Percentiles rank a stretch among this genome's conserved stretches.
Evolutionary conservation across 2,797 vertebrate species (phyloP).

Genomic region (Sebastes iracundus): DNA sequence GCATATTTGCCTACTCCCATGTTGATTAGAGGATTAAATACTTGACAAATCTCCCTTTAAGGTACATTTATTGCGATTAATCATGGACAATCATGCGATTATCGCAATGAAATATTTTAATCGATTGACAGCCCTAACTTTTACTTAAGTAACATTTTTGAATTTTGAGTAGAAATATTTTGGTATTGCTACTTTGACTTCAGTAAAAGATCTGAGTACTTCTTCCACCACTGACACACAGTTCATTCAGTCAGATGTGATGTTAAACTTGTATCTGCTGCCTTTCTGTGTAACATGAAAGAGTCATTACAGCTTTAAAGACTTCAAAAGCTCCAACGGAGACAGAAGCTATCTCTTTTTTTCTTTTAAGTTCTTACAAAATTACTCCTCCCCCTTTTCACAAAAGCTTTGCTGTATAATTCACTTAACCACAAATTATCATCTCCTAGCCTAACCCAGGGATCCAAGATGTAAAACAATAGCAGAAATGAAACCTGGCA

Average conservation of each 20-base stretch:
- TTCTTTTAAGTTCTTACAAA: constrained; percentile 58
- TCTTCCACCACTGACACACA: neutral
- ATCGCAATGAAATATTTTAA: no score
- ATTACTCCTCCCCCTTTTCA: constrained; percentile 29
- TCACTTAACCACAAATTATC: constrained; percentile 57
- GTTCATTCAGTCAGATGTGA: constrained; percentile 22
- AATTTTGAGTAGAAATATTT: no score
- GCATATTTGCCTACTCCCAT: no score
- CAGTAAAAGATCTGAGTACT: no score
- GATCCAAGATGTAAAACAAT: constrained; percentile 27
- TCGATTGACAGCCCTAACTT: no score
- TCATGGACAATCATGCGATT: no score
- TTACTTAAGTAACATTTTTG: no score
- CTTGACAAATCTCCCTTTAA: no score
- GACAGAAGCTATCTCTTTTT: constrained; percentile 55
- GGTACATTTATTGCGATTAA: no score
- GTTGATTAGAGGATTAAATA: no score
- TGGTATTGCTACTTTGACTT: no score
- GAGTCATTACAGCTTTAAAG: constrained; percentile 39
- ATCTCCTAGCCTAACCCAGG: constrained; percentile 29
- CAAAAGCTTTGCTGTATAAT: constrained; percentile 57
- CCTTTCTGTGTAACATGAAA: constrained; percentile 65
- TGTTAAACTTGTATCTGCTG: constrained; percentile 45
- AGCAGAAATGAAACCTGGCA: constrained; percentile 33
- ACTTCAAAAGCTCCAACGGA: constrained; percentile 63